Evolutionary conservation across 1,140 invertebrate species (phyloP).

Genomic region (Lasaia peninsularis): DNA sequence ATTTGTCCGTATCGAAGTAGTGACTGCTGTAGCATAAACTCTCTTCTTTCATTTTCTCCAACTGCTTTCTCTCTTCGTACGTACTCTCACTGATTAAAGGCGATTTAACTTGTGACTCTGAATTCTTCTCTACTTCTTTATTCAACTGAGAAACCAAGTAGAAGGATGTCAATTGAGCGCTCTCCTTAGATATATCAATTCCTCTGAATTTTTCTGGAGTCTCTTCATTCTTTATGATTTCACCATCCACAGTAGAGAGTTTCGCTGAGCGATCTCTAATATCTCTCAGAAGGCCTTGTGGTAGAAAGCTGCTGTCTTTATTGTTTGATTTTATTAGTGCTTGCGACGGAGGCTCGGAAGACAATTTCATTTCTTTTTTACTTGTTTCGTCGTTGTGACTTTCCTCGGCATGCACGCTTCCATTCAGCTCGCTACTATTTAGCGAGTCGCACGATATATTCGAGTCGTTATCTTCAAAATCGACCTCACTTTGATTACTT

Average conservation of each 20-base stretch:
- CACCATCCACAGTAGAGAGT: conserved; percentile 62
- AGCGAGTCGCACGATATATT: conserved; percentile 85
- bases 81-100: conserved; percentile 81
- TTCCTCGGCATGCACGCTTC: conserved; percentile 68
- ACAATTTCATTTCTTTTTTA: conserved; percentile 66
- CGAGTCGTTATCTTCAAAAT: conserved; percentile 83
- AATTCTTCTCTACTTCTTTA: conserved; percentile 55
- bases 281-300: conserved; percentile 79
- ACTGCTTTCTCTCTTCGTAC: conserved; percentile 80
- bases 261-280: conserved; percentile 79
- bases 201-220: conserved; percentile 54
- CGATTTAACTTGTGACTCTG: conserved; percentile 53
- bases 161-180: conserved; percentile 70
- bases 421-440: conserved; percentile 81
- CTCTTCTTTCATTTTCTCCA: conserved; percentile 76
- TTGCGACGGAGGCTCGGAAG: conserved; percentile 44
- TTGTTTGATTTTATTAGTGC: conserved; percentile 52
- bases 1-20: conserved; percentile 86
- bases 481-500: conserved; percentile 77
- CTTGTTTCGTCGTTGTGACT: conserved; percentile 58
- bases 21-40: conserved; percentile 73
- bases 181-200: conserved; percentile 70
- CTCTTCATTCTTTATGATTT: conserved; percentile 49
- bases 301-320: conserved; percentile 75
- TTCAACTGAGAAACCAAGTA: conserved; percentile 73